phyloP scores from a whole-genome alignment of 2,888 invertebrate genomes.

The Xestia rhomboidea region DNA sequence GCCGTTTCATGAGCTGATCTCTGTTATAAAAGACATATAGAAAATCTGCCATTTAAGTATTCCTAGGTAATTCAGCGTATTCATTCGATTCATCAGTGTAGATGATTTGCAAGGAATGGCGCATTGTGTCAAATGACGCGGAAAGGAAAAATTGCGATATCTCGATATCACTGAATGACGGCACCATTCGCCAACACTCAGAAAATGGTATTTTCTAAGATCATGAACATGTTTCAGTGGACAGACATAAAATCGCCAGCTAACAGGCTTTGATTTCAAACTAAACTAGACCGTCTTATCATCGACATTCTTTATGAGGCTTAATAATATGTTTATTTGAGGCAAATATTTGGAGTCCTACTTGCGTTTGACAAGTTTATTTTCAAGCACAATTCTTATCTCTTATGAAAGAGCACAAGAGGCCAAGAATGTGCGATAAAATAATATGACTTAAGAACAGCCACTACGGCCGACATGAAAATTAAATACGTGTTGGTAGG shows the following conservation, averaged over 20 bases:
- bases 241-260: background rate
- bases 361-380: background rate
- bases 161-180: background rate
- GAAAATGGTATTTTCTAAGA: background rate
- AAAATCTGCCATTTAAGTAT: background rate
- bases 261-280: background rate
- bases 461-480: background rate
- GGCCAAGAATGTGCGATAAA: background rate
- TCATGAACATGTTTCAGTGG: background rate
- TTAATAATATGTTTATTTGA: background rate
- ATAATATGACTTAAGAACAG: background rate
- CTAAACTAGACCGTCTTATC: background rate
- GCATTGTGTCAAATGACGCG: background rate
- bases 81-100: background rate
- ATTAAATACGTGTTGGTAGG: background rate
- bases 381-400: background rate
- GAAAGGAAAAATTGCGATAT: conserved; percentile 23
- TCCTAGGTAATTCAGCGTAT: conserved; percentile 10
- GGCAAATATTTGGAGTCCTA: background rate
- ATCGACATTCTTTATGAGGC: background rate
- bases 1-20: background rate
- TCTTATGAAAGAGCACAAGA: background rate
- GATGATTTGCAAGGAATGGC: conserved; percentile 4
- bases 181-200: background rate
- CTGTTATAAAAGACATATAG: background rate